Evolutionary conservation across 2,797 vertebrate genomes (phyloP), one percentile per base, ranked within the genome.

Genomic region (Diglossa cyanea): DNA sequence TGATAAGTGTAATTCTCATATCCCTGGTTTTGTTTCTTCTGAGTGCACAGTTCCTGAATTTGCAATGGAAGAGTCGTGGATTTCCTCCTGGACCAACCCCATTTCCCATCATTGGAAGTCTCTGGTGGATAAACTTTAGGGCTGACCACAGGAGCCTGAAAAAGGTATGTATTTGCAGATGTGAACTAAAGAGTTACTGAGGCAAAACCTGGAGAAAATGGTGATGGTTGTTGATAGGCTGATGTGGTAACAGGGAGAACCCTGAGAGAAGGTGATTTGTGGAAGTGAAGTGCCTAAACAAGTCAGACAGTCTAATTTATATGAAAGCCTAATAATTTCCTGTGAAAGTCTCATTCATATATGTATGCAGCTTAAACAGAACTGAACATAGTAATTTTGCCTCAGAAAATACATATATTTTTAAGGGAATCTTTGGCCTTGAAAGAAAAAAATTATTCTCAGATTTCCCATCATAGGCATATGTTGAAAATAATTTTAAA

Each of bases 21-120:
- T 92, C 10, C 17, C 65, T 87, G 13, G 1, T 9, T 84, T 40
- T 95, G n/a, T 66, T 92, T 79, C 81, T 97, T 62, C 81, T 97
- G 63, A 47, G 75, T 54, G 75, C 31, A 6, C 94, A 95, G 80
- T 93, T 97, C 68, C 39, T 86, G 9, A 70, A 66, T 61, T 72
- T 97, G 61, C 95, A 37, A 35, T 78, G 94, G 93, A 73, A 75
- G 83, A 90, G 58, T 55, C 68, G 40, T 45, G 55, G 6, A 40
- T 94, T 96, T 85, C 97, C 96, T 78, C 96, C 97, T 6, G 97
- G 97, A 48, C 95, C 95, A 1, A 72, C 40, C 8, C 85, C 97
- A 7, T 58, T 97, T 62, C 97, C 97, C 47, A 30, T 97, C 19
- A 20, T 96, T 55, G 98, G 97, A 86, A 96, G 86, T 35, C 1